Conservation (phyloP, 2,888 invertebrate genomes). For the Conchocele bisecta region DNA sequence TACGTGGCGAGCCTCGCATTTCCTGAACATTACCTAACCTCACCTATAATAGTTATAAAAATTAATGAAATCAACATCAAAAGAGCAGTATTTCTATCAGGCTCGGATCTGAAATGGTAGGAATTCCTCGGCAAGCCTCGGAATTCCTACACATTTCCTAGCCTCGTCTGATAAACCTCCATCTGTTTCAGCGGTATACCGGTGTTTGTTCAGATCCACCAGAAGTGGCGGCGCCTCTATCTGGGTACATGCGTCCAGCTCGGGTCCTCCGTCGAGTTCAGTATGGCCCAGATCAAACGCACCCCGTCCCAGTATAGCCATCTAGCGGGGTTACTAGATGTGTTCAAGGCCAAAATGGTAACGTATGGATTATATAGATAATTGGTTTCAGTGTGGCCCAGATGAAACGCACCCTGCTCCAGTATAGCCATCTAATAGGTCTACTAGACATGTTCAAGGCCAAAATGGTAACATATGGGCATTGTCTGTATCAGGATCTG, state of each 20-base stretch:
- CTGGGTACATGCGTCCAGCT: constrained; percentile 90
- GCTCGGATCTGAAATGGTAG: too few relatives aligned
- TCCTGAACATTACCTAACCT: too few relatives aligned
- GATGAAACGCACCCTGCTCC: constrained; percentile 90
- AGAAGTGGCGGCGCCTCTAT: constrained; percentile 90
- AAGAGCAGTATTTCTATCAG: constrained; percentile 19
- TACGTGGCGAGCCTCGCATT: too few relatives aligned
- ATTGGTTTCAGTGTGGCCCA: constrained; percentile 96
- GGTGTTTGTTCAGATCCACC: constrained; percentile 92
- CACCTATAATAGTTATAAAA: background rate
- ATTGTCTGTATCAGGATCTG: too few relatives aligned
- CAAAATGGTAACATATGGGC: constrained; percentile 87
- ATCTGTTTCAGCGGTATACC: constrained; percentile 89
- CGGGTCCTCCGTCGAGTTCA: constrained; percentile 91
- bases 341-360: constrained; percentile 94
- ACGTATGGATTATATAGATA: too few relatives aligned
- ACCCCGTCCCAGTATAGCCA: constrained; percentile 92
- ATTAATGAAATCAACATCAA: background rate
- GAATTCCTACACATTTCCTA: too few relatives aligned
- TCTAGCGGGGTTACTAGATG: constrained; percentile 89
- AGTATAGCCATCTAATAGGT: constrained; percentile 91
- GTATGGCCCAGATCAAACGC: constrained; percentile 93
- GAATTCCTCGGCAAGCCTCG: too few relatives aligned
- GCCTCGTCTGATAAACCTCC: too few relatives aligned
- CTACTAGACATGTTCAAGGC: constrained; percentile 94